phyloP scores from a whole-genome alignment of 2,797 vertebrate species.

The Sebastes miniatus region DNA sequence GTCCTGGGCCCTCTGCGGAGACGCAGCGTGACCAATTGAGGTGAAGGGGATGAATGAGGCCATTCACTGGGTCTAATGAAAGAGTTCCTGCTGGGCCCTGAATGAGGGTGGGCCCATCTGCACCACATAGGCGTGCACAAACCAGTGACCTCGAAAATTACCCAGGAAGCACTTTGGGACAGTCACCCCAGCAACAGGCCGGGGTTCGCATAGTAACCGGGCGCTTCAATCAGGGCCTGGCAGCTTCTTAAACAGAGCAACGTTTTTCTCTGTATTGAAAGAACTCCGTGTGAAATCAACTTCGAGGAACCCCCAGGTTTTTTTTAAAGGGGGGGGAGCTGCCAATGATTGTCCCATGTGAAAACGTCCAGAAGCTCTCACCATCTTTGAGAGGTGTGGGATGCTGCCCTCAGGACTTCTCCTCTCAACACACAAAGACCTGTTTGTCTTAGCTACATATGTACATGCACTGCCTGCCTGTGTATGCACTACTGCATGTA shows the following conservation, averaged over 20 bases:
- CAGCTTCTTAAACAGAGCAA: slow-evolving; percentile 76
- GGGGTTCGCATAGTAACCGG: slow-evolving; percentile 82
- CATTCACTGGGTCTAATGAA: slow-evolving; percentile 82
- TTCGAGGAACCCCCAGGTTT: slow-evolving; percentile 46
- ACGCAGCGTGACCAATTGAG: slow-evolving; percentile 81
- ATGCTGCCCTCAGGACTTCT: slow-evolving; percentile 43
- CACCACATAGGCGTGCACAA: slow-evolving; percentile 84
- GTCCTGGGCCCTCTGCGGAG: slow-evolving; percentile 74
- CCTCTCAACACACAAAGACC: slow-evolving; percentile 42
- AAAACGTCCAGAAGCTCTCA: slow-evolving; percentile 57
- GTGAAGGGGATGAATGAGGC: slow-evolving; percentile 83
- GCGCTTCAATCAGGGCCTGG: slow-evolving; percentile 78
- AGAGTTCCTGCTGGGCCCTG: slow-evolving; percentile 80
- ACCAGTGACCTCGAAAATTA: slow-evolving; percentile 87
- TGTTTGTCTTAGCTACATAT: slow-evolving; percentile 50
- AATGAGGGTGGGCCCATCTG: slow-evolving; percentile 84
- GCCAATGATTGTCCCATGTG: slow-evolving; percentile 69
- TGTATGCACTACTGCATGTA: slow-evolving; percentile 2
- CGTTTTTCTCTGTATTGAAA: slow-evolving; percentile 71
- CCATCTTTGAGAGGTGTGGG: slow-evolving; percentile 55
- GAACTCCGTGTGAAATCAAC: slow-evolving; percentile 77
- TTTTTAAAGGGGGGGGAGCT: slow-evolving; percentile 29
- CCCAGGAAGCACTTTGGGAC: slow-evolving; percentile 85
- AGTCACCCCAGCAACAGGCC: slow-evolving; percentile 83
- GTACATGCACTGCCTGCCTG: not conserved